These are phyloP conservation scores for Caenorhabditis afra DNA, from an alignment of 2,888 invertebrate species.

Conservation along the genomic window DNA sequence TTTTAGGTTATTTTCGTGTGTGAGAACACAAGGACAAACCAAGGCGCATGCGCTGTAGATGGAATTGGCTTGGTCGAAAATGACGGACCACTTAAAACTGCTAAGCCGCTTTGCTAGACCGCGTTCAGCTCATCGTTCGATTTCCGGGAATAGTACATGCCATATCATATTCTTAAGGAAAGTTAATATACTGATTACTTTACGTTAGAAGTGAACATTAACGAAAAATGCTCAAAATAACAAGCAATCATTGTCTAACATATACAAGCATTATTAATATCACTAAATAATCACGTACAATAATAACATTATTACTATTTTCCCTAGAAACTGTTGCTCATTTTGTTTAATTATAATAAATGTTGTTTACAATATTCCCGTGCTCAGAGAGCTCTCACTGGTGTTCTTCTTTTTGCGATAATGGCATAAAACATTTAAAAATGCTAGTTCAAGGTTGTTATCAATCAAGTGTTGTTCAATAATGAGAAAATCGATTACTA, in stretches of 20 bases:
- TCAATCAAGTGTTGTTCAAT: too few species aligned
- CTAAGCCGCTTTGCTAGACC: conserved; percentile 71
- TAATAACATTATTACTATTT: conserved; percentile 1
- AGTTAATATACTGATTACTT: conserved; percentile 10
- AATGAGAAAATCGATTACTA: too few species aligned
- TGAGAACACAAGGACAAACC: conserved; percentile 80
- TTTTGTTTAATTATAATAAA: neutral
- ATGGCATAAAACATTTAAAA: too few species aligned
- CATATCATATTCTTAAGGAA: conserved; percentile 23
- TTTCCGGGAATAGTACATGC: conserved; percentile 52
- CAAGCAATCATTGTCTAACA: too few species aligned
- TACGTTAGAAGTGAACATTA: too few species aligned
- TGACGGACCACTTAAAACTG: conserved; percentile 66
- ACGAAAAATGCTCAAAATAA: too few species aligned
- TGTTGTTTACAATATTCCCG: too few species aligned
- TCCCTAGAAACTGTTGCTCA: conserved; percentile 1
- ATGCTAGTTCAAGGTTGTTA: too few species aligned
- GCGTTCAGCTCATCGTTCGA: neutral
- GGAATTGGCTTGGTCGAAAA: conserved; percentile 77
- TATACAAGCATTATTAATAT: too few species aligned
- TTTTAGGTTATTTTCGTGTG: conserved; percentile 80
- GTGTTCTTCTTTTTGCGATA: too few species aligned
- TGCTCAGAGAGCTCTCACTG: too few species aligned
- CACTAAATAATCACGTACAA: conserved; percentile 8
- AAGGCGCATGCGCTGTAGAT: conserved; percentile 80